phyloP scores from a whole-genome alignment of 2,113 vertebrate species.

The Chiloscyllium plagiosum region DNA sequence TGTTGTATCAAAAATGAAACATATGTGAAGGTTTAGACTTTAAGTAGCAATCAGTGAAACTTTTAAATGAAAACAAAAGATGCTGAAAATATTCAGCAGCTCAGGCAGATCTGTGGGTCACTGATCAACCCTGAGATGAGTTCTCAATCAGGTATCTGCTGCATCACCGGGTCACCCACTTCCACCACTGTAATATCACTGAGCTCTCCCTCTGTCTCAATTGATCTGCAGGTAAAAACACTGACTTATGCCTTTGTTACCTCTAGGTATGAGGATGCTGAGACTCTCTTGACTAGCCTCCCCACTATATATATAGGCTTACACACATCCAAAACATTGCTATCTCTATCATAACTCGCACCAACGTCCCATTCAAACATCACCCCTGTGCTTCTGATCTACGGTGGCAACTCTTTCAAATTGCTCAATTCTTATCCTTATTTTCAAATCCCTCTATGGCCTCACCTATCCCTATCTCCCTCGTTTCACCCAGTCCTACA shows the following conservation, averaged over 20 bases:
- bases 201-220: no score
- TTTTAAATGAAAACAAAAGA: not conserved
- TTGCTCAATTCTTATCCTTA: no score
- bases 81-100: not conserved
- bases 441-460: no score
- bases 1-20: not conserved
- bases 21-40: not conserved
- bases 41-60: not conserved
- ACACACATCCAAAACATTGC: not conserved
- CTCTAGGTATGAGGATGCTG: not conserved
- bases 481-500: not conserved
- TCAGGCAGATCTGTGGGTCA: not conserved
- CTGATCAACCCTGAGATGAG: not conserved
- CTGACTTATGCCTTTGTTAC: not conserved
- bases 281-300: not conserved
- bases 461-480: no score
- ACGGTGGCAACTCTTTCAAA: no score
- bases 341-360: not conserved
- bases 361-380: no score
- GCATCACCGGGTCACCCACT: not conserved
- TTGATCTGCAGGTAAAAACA: not conserved
- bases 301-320: not conserved
- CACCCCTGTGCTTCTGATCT: no score
- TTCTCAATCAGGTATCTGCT: not conserved
- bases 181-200: not conserved